Conservation (phyloP, 1,140 invertebrate species). For the fruit fly (Drosophila melanogaster) region Release_6_plus_ISO1_MT NT_033777.3:29289501-29290000, state of each 20-base stretch:
- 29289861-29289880: slow-evolving; percentile 35
- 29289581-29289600: slow-evolving; percentile 45
- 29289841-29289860: slow-evolving; percentile 66
- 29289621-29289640: slow-evolving; percentile 43
- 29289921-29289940: slow-evolving; percentile 50
- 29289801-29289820: slow-evolving; percentile 58
- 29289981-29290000: slow-evolving; percentile 40
- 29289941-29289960: slow-evolving; percentile 76
- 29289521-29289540: slow-evolving; percentile 47
- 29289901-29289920: slow-evolving; percentile 35
- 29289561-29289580: slow-evolving; percentile 69
- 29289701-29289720: slow-evolving; percentile 74
- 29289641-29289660: slow-evolving; percentile 76
- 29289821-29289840: slow-evolving; percentile 77
- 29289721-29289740: slow-evolving; percentile 75
- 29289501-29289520: slow-evolving; percentile 50
- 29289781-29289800: slow-evolving; percentile 76
- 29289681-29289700: slow-evolving; percentile 36
- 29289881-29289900: slow-evolving; percentile 41
- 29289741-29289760: background rate
- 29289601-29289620: slow-evolving; percentile 73
- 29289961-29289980: slow-evolving; percentile 46
- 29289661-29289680: slow-evolving; percentile 52
- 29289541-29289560: slow-evolving; percentile 81
- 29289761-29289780: background rate